These are phyloP conservation scores for Neomorphus geoffroyi DNA, from an alignment of 2,797 vertebrate genomes.

Conservation along the genomic window DNA sequence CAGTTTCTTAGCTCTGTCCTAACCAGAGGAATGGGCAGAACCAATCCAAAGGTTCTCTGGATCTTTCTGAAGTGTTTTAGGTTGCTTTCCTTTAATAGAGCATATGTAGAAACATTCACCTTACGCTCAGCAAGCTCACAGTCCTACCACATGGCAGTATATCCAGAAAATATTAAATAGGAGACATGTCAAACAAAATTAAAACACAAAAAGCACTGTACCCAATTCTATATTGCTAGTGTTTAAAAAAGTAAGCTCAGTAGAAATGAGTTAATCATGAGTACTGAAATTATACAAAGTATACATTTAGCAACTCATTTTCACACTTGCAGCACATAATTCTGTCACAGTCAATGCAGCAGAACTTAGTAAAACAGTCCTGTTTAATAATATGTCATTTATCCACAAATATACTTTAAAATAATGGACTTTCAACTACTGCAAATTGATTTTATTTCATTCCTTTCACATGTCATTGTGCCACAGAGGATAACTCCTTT, in stretches of 20 bases:
- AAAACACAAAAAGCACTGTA: neutral
- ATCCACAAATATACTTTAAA: slow-evolving; percentile 15
- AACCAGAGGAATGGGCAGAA: neutral
- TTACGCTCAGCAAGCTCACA: neutral
- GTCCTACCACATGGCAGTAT: neutral
- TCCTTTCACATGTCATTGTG: slow-evolving; percentile 30
- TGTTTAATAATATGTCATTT: slow-evolving; percentile 25
- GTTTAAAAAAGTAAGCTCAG: neutral
- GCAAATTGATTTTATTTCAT: slow-evolving; percentile 36
- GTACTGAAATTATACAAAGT: neutral
- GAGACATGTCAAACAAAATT: neutral
- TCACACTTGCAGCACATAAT: neutral
- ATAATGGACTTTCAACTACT: slow-evolving; percentile 11
- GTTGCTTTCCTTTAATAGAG: neutral
- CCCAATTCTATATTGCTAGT: neutral
- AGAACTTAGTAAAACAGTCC: neutral
- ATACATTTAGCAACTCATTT: neutral
- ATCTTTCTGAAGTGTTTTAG: neutral
- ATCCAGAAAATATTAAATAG: neutral
- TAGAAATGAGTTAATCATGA: neutral
- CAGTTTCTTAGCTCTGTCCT: neutral
- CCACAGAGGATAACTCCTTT: slow-evolving; percentile 41
- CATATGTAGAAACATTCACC: neutral
- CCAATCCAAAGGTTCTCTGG: neutral
- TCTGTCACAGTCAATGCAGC: neutral